Evolutionary conservation across 2,797 vertebrate species (phyloP), one percentile per base, ranked within the genome.

Genomic region (Valencia hispanica): DNA sequence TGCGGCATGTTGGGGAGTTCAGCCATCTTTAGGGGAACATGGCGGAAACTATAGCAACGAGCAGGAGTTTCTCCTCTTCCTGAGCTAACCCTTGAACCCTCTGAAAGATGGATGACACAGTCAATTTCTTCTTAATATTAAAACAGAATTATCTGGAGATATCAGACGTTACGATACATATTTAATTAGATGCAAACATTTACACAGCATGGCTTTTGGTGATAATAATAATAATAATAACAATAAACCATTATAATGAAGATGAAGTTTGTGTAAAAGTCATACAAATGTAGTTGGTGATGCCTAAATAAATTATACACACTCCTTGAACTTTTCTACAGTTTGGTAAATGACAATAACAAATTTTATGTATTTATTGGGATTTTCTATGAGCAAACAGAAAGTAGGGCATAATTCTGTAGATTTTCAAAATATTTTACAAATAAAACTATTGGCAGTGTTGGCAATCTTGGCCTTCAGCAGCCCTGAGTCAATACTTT

Each of bases 11-110:
- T 85, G 84, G 81, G 78, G 81, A 65, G 72, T 75, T 68, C 76
- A 45, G 83, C 75, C 83, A 70, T 81, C 74, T 86, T 79, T 70
- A 68, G 81, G 79, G 82, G 73, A 61, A 81, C 86, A 84, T 27
- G 76, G 79, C 73, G 72, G 80, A 20, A 73, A 81, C 63, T 59
- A 87, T 82, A 79, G 88, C 85, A 83, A 77, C 8, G 15, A 77
- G 82, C 93, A 93, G 92, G 92, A 94, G 93, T 89, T 91, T 79
- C 85, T 90, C 72, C 80, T 94, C 91, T 77, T 79, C 73, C 81
- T n/a, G 30, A 82, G 53, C 75, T 66, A 70, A 72, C 80, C 45
- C 81, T n/a, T 68, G 65, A 86, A 75, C 84, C 86, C 87, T 86
- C 82, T 68, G 11, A 68, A 79, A 85, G 81, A 86, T 81, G 43